phyloP scores from a whole-genome alignment of 2,113 vertebrate species.

The Choloepus hoffmanni region DNA sequence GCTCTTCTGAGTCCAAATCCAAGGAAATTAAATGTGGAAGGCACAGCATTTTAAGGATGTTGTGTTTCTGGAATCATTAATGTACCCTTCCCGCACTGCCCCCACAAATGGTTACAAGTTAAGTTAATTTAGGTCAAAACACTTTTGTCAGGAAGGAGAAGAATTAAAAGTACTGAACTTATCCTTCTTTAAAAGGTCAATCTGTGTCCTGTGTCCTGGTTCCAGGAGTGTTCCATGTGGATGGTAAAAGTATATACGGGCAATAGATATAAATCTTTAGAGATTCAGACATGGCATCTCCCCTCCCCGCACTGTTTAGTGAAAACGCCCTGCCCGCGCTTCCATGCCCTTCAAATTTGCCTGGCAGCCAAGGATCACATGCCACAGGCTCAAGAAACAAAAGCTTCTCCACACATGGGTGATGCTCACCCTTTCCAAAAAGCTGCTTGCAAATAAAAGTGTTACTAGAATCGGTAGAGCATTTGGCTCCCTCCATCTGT shows the following conservation, averaged over 20 bases:
- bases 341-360: not conserved
- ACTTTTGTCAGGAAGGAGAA: not conserved
- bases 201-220: not conserved
- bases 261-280: not conserved
- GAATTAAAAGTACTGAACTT: not conserved
- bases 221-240: not conserved
- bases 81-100: too few relatives aligned
- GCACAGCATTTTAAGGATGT: not conserved
- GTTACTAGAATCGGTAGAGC: not conserved
- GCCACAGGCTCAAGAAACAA: not conserved
- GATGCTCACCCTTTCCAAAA: not conserved
- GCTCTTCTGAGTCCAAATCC: not conserved
- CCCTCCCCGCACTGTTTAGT: not conserved
- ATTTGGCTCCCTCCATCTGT: not conserved
- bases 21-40: not conserved
- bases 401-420: not conserved
- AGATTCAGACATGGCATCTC: not conserved
- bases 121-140: not conserved
- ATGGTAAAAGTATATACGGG: too few relatives aligned
- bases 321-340: not conserved
- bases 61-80: not conserved
- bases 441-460: not conserved
- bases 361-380: not conserved
- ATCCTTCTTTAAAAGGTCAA: not conserved
- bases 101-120: not conserved